Evolutionary conservation across 2,888 invertebrate genomes (phyloP).

Genomic region (Tanytarsus gracilentus): DNA sequence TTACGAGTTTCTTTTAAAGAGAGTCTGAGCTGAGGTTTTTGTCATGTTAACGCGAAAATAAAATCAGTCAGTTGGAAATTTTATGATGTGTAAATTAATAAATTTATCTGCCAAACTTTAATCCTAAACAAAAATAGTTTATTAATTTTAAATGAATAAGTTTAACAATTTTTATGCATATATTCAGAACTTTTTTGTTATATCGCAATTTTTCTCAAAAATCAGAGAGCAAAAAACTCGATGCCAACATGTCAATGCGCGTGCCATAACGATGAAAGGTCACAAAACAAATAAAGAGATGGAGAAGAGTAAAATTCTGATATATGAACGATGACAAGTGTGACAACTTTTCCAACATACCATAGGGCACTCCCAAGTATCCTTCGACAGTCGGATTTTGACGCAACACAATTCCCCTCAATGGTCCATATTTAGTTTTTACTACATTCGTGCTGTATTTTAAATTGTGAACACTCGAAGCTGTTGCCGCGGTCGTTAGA

Average conservation of each 20-base stretch:
- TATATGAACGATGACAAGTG: no score
- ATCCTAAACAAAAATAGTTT: no score
- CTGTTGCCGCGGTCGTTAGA: slow-evolving; percentile 10
- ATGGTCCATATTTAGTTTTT: slow-evolving; percentile 79
- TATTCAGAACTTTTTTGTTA: no score
- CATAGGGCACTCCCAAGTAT: slow-evolving; percentile 89
- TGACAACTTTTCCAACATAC: slow-evolving; percentile 37
- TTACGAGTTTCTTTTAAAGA: neutral
- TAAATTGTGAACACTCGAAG: slow-evolving; percentile 36
- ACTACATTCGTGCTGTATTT: slow-evolving; percentile 76
- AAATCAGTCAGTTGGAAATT: no score
- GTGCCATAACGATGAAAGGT: neutral
- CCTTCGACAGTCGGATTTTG: slow-evolving; percentile 74
- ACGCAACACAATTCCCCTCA: slow-evolving; percentile 76
- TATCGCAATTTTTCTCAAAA: no score
- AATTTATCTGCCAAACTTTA: no score
- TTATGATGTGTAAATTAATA: no score
- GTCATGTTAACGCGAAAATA: no score
- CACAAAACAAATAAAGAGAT: neutral
- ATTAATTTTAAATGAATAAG: no score
- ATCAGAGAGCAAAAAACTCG: neutral
- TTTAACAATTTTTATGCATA: no score
- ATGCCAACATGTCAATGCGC: neutral
- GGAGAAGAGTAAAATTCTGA: neutral
- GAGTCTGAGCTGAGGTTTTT: no score